Percentiles rank a stretch among this genome's conserved stretches.
These are phyloP conservation scores for Drosophila micromelanica DNA, from an alignment of 1,140 invertebrate species.

Conservation along the genomic window DNA sequence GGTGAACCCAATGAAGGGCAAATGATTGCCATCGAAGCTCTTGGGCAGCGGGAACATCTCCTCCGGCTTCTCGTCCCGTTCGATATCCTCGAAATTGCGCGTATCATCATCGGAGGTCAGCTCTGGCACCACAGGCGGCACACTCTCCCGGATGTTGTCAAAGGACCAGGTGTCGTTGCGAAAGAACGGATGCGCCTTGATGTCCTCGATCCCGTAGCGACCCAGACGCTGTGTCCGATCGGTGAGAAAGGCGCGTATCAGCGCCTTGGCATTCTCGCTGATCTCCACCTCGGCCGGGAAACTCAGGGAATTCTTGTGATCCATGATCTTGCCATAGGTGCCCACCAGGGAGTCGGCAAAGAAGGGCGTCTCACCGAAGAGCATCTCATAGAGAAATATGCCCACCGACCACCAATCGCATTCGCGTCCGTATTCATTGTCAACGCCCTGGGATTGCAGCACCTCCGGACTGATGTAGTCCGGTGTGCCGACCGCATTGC, in stretches of 20 bases:
- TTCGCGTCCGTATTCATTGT: slow-evolving; percentile 96
- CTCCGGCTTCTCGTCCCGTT: slow-evolving; percentile 94
- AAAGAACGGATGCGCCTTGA: slow-evolving; percentile 98
- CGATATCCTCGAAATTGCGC: slow-evolving; percentile 99
- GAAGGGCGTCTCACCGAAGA: slow-evolving; percentile 99
- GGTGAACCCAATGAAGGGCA: slow-evolving; percentile 99
- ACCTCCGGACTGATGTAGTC: slow-evolving; percentile 99
- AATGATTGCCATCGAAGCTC: slow-evolving; percentile 98
- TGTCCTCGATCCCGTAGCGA: slow-evolving; percentile 96
- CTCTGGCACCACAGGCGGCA: slow-evolving; percentile 98
- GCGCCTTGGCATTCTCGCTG: slow-evolving; percentile 94
- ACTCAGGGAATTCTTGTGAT: slow-evolving; percentile 97
- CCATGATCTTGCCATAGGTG: slow-evolving; percentile 99
- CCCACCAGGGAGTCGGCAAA: slow-evolving; percentile 99
- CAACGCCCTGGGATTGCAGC: slow-evolving; percentile 97
- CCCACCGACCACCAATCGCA: slow-evolving; percentile 99
- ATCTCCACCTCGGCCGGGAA: slow-evolving; percentile 98
- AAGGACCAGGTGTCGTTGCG: slow-evolving; percentile 99
- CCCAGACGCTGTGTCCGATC: slow-evolving; percentile 96
- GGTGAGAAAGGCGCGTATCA: slow-evolving; percentile 97
- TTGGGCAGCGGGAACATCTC: slow-evolving; percentile 98
- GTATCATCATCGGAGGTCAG: slow-evolving; percentile 98
- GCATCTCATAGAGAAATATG: slow-evolving; percentile 99
- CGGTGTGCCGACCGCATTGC: slow-evolving; percentile 99
- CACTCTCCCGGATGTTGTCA: slow-evolving; percentile 96